Base-by-base conservation (phyloP, 2,888 invertebrate genomes). In the Psylliodes chrysocephalus region DNA sequence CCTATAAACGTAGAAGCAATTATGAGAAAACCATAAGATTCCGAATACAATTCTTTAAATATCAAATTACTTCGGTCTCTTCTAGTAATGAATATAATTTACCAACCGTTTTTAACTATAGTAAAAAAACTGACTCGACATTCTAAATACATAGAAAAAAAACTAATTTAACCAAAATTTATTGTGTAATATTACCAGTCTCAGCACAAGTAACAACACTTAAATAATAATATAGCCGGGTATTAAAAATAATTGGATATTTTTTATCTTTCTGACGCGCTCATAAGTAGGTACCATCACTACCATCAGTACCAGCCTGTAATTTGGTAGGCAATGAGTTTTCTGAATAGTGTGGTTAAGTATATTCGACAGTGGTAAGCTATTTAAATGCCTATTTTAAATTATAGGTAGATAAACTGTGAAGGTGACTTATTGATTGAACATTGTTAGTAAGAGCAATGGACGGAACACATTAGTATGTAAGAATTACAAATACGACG, bases 221-320 rank as follows among this genome's bases (percentile, higher is more conserved):
- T 17, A 25, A 49, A 46, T 59, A 40, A 22, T 22, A 22, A 51
- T 51, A 54, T 42, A 25, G 17, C 10, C 42, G 7, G n/a, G 49
- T 17, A 44, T 60, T 52, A 60, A 60, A 59, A 52, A 42, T 60
- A 60, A 60, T 60, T 60, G 52, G 52, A 42, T 52, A 33, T 54
- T 42, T 54, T 42, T 38, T 15, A 38, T 38, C 1, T n/a, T 54
- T 25, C 40, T 54, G 42, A 54, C 17, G 54, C 17, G 28, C 15
- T 17, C 10, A 30, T 22, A 22, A 49, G 14, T 38, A 38, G 14
- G 15, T 2, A n/a, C n/a, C n/a, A n/a, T n/a, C n/a, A n/a, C n/a
- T n/a, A n/a, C n/a, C n/a, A n/a, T n/a, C n/a, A n/a, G n/a, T n/a
- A n/a, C 33, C 7, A 15, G 5, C 15, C 38, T 38, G 10, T 38